phyloP scores from a whole-genome alignment of 2,797 vertebrate species.

The Rhinichthys osculus region DNA sequence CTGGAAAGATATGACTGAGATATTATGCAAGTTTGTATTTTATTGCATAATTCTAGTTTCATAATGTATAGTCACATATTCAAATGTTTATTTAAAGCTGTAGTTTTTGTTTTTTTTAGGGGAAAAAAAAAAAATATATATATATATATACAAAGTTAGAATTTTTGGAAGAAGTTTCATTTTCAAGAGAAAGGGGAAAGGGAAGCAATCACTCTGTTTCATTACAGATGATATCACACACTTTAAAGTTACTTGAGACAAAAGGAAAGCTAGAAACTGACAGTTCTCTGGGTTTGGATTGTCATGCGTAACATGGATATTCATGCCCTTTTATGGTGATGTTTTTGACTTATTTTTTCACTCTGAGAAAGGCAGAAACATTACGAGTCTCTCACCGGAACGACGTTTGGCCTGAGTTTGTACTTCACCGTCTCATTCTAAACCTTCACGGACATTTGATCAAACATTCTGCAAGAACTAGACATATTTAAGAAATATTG shows the following conservation, averaged over 20 bases:
- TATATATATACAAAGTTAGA: neutral
- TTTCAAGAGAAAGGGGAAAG: neutral
- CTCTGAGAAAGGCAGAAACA: neutral
- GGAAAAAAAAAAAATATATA: neutral
- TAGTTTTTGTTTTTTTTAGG: neutral
- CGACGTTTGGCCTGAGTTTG: neutral
- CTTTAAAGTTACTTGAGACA: neutral
- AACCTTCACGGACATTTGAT: neutral
- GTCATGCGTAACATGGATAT: neutral
- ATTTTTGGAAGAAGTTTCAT: neutral
- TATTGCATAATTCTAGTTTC: neutral
- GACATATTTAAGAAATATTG: neutral
- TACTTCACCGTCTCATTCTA: neutral
- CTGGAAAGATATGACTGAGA: slow-evolving; percentile 67
- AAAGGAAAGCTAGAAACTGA: neutral
- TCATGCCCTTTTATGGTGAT: neutral
- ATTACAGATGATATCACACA: neutral
- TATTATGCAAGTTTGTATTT: neutral
- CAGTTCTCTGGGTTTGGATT: neutral
- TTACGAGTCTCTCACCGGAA: neutral
- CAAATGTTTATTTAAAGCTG: neutral
- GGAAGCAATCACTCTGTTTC: too few species aligned
- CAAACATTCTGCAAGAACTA: neutral
- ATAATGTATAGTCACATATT: neutral
- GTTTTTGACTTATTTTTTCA: neutral